Conservation (phyloP, 1,140 invertebrate genomes). For the Leguminivora glycinivorella region DNA sequence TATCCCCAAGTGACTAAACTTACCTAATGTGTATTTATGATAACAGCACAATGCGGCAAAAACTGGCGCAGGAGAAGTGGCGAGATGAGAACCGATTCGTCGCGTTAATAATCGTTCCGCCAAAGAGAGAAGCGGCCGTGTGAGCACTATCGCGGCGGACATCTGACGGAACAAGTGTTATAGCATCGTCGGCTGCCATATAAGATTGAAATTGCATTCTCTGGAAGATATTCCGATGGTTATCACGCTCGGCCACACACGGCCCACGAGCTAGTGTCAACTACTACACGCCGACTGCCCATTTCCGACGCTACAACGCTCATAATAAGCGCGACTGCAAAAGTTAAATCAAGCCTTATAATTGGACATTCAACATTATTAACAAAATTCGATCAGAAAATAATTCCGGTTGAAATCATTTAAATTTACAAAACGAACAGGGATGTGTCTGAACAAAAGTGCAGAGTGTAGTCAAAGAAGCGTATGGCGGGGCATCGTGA, state of each 20-base stretch:
- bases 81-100: constrained; percentile 39
- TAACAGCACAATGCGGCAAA: constrained; percentile 31
- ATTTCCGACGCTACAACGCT: constrained; percentile 54
- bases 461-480: constrained; percentile 69
- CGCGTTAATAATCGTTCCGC: constrained; percentile 50
- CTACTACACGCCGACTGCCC: constrained; percentile 52
- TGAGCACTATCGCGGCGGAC: constrained; percentile 47
- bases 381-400: constrained; percentile 26
- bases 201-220: constrained; percentile 53
- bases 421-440: constrained; percentile 53
- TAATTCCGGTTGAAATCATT: constrained; percentile 34
- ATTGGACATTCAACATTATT: constrained; percentile 19
- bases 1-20: constrained; percentile 8
- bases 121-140: constrained; percentile 46
- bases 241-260: constrained; percentile 60
- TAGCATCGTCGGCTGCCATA: constrained; percentile 56
- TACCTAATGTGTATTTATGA: constrained; percentile 26
- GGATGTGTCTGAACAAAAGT: constrained; percentile 66
- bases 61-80: constrained; percentile 26
- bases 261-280: constrained; percentile 43
- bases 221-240: constrained; percentile 55
- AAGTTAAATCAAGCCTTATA: constrained; percentile 18
- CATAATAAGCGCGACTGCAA: constrained; percentile 41
- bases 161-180: constrained; percentile 66
- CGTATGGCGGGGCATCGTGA: constrained; percentile 72